Percentiles rank a stretch among this genome's conserved stretches.
Evolutionary conservation across 2,797 vertebrate genomes (phyloP).

Genomic region (Hypotaenidia okinawae): DNA sequence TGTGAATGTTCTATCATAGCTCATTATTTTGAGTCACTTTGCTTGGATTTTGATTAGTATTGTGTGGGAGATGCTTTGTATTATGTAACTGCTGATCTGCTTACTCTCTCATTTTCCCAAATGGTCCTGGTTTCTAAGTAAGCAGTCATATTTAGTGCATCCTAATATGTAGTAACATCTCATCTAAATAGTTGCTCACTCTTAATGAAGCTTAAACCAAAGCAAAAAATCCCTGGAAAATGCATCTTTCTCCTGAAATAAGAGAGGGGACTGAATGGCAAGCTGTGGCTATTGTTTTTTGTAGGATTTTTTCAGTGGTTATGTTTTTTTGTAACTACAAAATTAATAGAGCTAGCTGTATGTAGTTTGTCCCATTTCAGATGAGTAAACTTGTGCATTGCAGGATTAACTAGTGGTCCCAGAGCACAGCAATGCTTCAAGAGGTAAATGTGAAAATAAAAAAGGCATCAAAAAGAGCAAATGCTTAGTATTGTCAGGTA

Average conservation of each 20-base stretch:
- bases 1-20: background rate
- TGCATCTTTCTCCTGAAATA: background rate
- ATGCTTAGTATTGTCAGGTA: background rate
- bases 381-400: background rate
- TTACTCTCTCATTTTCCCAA: slow-evolving; percentile 24
- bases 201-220: background rate
- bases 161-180: background rate
- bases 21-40: slow-evolving; percentile 54
- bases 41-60: slow-evolving; percentile 31
- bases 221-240: background rate
- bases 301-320: background rate
- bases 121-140: slow-evolving; percentile 32
- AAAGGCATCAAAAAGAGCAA: background rate
- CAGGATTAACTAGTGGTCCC: background rate
- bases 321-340: background rate
- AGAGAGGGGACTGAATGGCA: background rate
- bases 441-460: background rate
- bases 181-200: background rate
- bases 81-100: slow-evolving; percentile 62
- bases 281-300: background rate
- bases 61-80: slow-evolving; percentile 28
- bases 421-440: background rate
- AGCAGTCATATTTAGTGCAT: background rate
- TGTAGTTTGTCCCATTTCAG: background rate
- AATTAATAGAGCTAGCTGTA: background rate